Evolutionary conservation across 2,797 vertebrate species (phyloP), one percentile per base, ranked within the genome.

Genomic region (Labeo calbasu): DNA sequence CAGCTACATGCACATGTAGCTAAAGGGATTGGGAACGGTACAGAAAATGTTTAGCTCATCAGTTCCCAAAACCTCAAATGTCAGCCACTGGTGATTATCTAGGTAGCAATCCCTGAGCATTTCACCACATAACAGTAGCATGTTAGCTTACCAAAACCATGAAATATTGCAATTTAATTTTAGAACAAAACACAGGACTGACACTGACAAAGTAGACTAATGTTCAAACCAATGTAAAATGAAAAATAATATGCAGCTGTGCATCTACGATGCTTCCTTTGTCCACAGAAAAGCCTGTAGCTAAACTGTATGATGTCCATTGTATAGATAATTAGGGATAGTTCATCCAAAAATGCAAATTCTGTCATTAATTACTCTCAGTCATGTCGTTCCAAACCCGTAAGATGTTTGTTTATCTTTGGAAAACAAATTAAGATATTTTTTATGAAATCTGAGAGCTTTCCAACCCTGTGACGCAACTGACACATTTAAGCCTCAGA

Each of bases 71-170:
- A 79, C 81, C 77, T 80, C 70, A 86, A 70, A 86, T 28, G 72
- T 81, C 65, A 79, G 51, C 53, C 65, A 82, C 23, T 55, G 46
- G 15, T 61, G 15, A 76, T 76, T 70, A 85, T 86, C 66, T 75
- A 82, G 77, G 61, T 50, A 25, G 53, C 65, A 71, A 73, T 88
- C 78, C 87, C 86, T 88, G 86, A 89, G 86, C 84, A 78, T 59
- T 53, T 72, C 72, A 81, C 43, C 48, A 59, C 65, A 72, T 53
- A 61, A 79, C 36, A 71, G 53, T 66, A 80, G 17, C 36, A 32
- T 25, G 57, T 13, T 46, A 75, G 51, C 25, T 50, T 28, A 23
- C 10, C 17, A 46, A 84, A 70, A 28, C 55, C 15, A 57, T 72
- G 19, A 68, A 69, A 71, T 65, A 40, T 72, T 73, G 77, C 48